A percentile compares a stretch with the other conserved stretches of the same genome.
Evolutionary conservation across 2,888 invertebrate species (phyloP).

Genomic region (Alviniconcha strummeri): DNA sequence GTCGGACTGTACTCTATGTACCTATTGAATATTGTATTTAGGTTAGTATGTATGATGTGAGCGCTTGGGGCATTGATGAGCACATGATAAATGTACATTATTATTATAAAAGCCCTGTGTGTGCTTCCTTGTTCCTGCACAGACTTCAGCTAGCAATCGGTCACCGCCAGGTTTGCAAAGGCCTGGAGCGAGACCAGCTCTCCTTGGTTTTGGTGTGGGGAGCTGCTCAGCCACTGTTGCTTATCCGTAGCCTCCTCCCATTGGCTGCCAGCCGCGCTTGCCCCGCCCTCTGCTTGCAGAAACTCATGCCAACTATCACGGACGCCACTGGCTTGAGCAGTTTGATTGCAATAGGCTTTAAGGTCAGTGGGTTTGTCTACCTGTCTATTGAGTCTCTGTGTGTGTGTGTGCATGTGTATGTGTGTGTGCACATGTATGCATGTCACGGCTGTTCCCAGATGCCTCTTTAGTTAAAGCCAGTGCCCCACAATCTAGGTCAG

Average conservation of each 20-base stretch:
- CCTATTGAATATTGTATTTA: too few species aligned
- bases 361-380: constrained; percentile 25
- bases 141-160: constrained; percentile 50
- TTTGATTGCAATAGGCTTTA: constrained; percentile 38
- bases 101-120: too few species aligned
- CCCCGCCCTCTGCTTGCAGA: constrained; percentile 43
- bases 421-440: background rate
- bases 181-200: constrained; percentile 46
- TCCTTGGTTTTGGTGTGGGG: constrained; percentile 46
- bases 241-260: constrained; percentile 45
- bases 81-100: too few species aligned
- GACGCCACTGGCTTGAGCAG: constrained; percentile 26
- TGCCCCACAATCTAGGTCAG: too few species aligned
- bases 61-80: too few species aligned
- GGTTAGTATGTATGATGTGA: too few species aligned
- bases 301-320: constrained; percentile 34
- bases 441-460: too few species aligned
- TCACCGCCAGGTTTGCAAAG: constrained; percentile 40
- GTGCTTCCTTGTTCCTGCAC: too few species aligned
- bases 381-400: background rate
- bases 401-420: constrained; percentile 1
- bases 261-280: constrained; percentile 45
- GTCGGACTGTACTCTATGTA: too few species aligned
- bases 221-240: constrained; percentile 39
- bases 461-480: too few species aligned